These are phyloP conservation scores for Phocides pigmalion DNA, from an alignment of 1,140 invertebrate species.

Conservation along the genomic window DNA sequence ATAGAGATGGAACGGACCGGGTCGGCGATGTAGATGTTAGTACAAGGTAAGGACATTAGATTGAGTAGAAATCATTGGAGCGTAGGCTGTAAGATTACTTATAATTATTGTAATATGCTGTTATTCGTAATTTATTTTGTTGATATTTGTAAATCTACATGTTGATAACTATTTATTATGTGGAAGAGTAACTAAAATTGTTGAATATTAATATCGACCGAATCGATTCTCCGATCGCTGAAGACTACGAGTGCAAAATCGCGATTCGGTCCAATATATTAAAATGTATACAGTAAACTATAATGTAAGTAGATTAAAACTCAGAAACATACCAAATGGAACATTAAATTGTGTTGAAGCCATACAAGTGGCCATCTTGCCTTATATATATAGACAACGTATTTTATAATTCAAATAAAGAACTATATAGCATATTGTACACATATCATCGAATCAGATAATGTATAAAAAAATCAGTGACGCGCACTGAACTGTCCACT, in stretches of 20 bases:
- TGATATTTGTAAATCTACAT: constrained; percentile 83
- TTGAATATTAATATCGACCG: constrained; percentile 74
- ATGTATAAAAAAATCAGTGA: constrained; percentile 46
- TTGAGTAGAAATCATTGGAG: constrained; percentile 63
- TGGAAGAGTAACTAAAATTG: constrained; percentile 79
- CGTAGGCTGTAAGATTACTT: constrained; percentile 67
- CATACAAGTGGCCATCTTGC: constrained; percentile 79
- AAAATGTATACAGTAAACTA: constrained; percentile 68
- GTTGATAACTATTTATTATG: constrained; percentile 83
- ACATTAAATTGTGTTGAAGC: constrained; percentile 66
- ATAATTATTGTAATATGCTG: constrained; percentile 79
- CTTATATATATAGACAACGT: constrained; percentile 52
- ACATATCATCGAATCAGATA: constrained; percentile 49
- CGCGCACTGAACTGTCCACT: constrained; percentile 68
- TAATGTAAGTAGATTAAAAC: constrained; percentile 72
- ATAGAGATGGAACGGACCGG: constrained; percentile 30
- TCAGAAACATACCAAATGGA: constrained; percentile 68
- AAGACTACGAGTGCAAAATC: constrained; percentile 42
- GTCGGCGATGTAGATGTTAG: constrained; percentile 60
- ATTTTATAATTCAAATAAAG: constrained; percentile 41
- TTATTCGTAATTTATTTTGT: constrained; percentile 84
- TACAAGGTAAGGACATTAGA: constrained; percentile 75
- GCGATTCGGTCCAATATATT: constrained; percentile 63
- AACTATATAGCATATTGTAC: constrained; percentile 28
- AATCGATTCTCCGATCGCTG: constrained; percentile 56